Evolutionary conservation across 37 sponge, comb jelly and placozoan genomes (phyloP).

Genomic region (Diacarnus erythraeanus): DNA sequence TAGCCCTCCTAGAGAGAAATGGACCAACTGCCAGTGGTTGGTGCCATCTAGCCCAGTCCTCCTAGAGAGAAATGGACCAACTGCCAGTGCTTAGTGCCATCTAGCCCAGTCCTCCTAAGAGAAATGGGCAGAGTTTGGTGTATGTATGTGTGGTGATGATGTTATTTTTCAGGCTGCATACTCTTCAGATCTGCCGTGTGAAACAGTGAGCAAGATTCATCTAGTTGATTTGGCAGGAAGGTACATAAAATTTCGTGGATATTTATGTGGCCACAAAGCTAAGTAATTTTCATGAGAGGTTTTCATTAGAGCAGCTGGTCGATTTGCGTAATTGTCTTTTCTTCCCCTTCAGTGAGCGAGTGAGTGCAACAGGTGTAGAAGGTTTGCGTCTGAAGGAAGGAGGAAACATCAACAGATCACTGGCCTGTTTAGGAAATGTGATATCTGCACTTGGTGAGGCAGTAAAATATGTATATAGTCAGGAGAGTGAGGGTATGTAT

Average conservation of each 20-base stretch:
- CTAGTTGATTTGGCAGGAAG: constrained; percentile 91
- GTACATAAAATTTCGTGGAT: constrained; percentile 37
- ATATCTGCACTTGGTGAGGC: constrained; percentile 83
- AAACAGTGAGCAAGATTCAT: constrained; percentile 82
- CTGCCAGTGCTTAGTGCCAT: too few species aligned
- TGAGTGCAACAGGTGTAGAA: constrained; percentile 83
- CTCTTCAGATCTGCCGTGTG: constrained; percentile 68
- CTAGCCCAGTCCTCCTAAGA: too few species aligned
- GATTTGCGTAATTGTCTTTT: background rate
- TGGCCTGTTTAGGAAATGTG: constrained; percentile 86
- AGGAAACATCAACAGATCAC: constrained; percentile 83
- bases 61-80: too few species aligned
- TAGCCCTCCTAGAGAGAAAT: too few species aligned
- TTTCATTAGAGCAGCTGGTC: too few species aligned
- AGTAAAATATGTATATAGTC: background rate
- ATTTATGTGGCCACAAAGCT: too few species aligned
- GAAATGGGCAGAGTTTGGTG: too few species aligned
- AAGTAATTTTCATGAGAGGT: too few species aligned
- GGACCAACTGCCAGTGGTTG: too few species aligned
- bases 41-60: too few species aligned
- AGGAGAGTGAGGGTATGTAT: too few species aligned
- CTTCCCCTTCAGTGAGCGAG: constrained; percentile 71
- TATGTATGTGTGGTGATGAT: too few species aligned
- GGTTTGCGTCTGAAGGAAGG: constrained; percentile 86
- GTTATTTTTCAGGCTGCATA: constrained; percentile 86